These are phyloP conservation scores for Sebastolobus alascanus DNA, from an alignment of 2,797 vertebrate species.

Conservation along the genomic window DNA sequence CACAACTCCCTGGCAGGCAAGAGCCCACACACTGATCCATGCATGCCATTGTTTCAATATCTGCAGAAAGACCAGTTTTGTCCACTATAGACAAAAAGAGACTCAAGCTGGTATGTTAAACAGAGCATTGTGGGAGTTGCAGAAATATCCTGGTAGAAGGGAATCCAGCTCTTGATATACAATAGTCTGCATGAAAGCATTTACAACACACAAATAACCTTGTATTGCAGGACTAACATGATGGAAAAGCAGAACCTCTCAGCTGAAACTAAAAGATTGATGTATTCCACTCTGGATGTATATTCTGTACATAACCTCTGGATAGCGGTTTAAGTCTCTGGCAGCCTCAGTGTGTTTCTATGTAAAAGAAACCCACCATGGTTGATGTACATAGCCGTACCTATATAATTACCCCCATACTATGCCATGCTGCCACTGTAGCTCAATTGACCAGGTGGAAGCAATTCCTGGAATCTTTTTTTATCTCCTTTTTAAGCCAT, in stretches of 20 bases:
- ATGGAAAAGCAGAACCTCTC: constrained; percentile 9
- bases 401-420: constrained; percentile 68
- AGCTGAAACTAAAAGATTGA: not conserved
- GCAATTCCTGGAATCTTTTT: constrained; percentile 75
- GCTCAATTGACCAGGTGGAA: constrained; percentile 76
- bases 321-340: constrained; percentile 27
- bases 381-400: constrained; percentile 59
- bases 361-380: constrained; percentile 67
- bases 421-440: constrained; percentile 44
- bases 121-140: constrained; percentile 49
- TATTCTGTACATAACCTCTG: constrained; percentile 46
- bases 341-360: constrained; percentile 41
- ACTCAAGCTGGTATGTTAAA: constrained; percentile 55
- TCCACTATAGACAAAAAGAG: constrained; percentile 57
- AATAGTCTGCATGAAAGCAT: constrained; percentile 54
- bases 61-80: constrained; percentile 68
- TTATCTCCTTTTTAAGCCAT: constrained; percentile 63
- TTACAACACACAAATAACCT: constrained; percentile 34
- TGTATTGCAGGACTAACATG: constrained; percentile 39
- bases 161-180: constrained; percentile 32
- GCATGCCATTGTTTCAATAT: constrained; percentile 61
- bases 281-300: constrained; percentile 36
- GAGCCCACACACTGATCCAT: constrained; percentile 65
- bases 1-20: constrained; percentile 63
- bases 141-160: constrained; percentile 45